These are phyloP conservation scores for Eueides isabella DNA, from an alignment of 1,140 invertebrate species.

Conservation along the genomic window DNA sequence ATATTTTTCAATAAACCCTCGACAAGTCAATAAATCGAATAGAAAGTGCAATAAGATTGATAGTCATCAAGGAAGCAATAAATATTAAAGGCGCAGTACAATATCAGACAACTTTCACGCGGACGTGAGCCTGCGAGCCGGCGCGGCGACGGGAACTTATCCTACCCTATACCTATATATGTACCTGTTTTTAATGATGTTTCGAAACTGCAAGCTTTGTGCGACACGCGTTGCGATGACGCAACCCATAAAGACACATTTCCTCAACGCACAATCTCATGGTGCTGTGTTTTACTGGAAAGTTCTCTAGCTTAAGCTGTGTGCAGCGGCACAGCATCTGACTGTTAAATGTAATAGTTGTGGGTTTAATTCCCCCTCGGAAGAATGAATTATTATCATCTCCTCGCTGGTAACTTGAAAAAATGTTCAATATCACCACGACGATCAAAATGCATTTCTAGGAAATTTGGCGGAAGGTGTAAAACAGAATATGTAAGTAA, in stretches of 20 bases:
- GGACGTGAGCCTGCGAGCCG: not conserved
- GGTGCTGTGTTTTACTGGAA: no score
- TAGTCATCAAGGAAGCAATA: conserved; percentile 3
- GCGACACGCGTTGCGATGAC: not conserved
- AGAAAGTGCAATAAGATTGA: conserved; percentile 2
- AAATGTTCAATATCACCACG: no score
- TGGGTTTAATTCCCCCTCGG: no score
- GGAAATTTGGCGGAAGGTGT: no score
- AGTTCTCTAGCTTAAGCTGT: no score
- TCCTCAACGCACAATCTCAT: not conserved
- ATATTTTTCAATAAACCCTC: not conserved
- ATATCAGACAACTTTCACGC: not conserved
- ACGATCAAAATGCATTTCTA: no score
- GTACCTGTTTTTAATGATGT: not conserved
- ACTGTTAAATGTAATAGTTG: no score
- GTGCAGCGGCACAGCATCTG: no score
- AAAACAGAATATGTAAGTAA: no score
- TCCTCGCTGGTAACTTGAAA: no score
- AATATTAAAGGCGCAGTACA: conserved; percentile 6
- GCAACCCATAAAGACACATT: conserved; percentile 10
- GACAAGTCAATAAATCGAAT: not conserved
- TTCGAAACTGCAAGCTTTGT: conserved; percentile 8
- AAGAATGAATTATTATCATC: no score
- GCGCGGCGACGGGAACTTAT: not conserved
- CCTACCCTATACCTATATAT: no score